A percentile compares a stretch with the other conserved stretches of the same genome.
Evolutionary conservation across 1,140 invertebrate species (phyloP).

Genomic region (Ericerus pela): DNA sequence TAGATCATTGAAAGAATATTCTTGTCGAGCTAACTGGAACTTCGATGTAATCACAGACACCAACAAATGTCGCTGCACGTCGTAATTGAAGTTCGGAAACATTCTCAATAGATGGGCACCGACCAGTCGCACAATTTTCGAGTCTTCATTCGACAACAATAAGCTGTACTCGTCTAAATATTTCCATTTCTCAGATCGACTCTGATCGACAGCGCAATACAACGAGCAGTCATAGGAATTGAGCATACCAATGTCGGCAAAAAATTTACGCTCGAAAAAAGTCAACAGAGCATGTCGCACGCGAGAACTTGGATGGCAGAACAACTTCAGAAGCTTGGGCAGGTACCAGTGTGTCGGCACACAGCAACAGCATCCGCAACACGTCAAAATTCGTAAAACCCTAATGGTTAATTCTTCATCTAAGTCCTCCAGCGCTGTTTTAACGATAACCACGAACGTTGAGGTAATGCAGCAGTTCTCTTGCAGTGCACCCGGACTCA

Average conservation of each 20-base stretch:
- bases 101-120: conserved; percentile 1
- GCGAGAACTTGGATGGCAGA: conserved; percentile 28
- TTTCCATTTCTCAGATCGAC: conserved; percentile 7
- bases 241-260: conserved; percentile 29
- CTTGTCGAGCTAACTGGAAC: conserved; percentile 38
- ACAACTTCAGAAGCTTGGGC: conserved; percentile 29
- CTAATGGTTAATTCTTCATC: conserved; percentile 33
- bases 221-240: conserved; percentile 11
- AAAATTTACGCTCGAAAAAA: conserved; percentile 41
- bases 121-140: conserved; percentile 14
- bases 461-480: conserved; percentile 39
- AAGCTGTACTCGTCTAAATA: conserved; percentile 16
- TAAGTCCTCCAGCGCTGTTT: conserved; percentile 35
- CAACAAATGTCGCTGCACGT: not conserved
- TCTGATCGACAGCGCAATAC: conserved; percentile 13
- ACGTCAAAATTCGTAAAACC: conserved; percentile 38
- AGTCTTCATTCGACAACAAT: conserved; percentile 32
- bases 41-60: conserved; percentile 41
- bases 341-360: conserved; percentile 37
- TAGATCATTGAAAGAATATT: conserved; percentile 32
- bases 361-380: conserved; percentile 46
- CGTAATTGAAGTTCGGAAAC: not conserved
- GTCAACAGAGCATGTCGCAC: conserved; percentile 29
- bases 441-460: conserved; percentile 38
- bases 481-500: conserved; percentile 24